A percentile compares a stretch with the other conserved stretches of the same genome.
Evolutionary conservation across 2,113 vertebrate genomes (phyloP).

Genomic region (Oryzias woworae): DNA sequence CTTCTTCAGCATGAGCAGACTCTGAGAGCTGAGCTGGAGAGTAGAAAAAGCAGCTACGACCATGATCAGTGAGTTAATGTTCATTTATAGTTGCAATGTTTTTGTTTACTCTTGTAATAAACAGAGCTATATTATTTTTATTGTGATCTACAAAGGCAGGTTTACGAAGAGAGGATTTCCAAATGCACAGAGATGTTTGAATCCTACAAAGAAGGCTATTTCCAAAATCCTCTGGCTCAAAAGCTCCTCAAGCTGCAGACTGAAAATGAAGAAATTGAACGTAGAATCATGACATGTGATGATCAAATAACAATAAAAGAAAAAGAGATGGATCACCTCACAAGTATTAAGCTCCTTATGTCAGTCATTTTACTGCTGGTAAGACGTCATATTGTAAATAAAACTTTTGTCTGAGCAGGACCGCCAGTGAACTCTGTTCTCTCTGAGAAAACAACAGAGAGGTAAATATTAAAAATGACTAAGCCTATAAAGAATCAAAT

Average conservation of each 20-base stretch:
- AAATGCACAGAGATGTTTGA: conserved; percentile 64
- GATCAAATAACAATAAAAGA: conserved; percentile 64
- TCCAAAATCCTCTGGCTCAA: conserved; percentile 60
- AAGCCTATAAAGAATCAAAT: background rate
- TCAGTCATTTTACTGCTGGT: conserved; percentile 1
- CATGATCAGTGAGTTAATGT: conserved; percentile 63
- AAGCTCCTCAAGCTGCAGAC: conserved; percentile 64
- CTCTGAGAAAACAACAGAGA: conserved; percentile 39
- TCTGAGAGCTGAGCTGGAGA: conserved; percentile 70
- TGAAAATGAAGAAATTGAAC: conserved; percentile 68
- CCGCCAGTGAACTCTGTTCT: conserved; percentile 6
- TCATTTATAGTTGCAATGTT: no score
- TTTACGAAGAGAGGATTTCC: conserved; percentile 69
- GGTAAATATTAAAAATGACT: conserved; percentile 16
- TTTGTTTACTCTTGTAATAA: background rate
- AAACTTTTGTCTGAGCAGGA: conserved; percentile 38
- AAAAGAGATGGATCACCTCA: conserved; percentile 49
- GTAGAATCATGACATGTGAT: conserved; percentile 60
- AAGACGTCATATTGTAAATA: background rate
- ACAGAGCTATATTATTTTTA: conserved; percentile 16
- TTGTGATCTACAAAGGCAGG: conserved; percentile 54
- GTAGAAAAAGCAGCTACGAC: conserved; percentile 53
- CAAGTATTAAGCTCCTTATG: conserved; percentile 50
- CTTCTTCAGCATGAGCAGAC: conserved; percentile 72
- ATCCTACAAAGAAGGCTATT: conserved; percentile 68